Evolutionary conservation across 2,888 invertebrate species (phyloP).

Genomic region (Geophilus truncorum): DNA sequence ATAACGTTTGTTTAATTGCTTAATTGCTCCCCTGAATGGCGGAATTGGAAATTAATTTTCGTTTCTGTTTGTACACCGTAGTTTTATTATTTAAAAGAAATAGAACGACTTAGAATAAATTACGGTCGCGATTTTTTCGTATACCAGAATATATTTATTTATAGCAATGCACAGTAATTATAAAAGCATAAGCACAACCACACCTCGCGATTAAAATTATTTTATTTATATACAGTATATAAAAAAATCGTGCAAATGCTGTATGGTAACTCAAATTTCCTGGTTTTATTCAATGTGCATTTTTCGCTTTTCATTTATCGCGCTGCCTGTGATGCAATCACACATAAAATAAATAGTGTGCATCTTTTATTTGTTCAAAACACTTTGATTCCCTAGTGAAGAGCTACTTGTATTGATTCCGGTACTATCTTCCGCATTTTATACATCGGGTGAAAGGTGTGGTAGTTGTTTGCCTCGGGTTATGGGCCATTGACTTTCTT

Average conservation of each 20-base stretch:
- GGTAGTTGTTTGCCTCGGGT: background rate
- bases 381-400: background rate
- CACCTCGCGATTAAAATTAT: background rate
- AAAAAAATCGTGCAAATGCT: too few relatives aligned
- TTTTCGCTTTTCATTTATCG: too few relatives aligned
- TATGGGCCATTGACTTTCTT: constrained; percentile 10
- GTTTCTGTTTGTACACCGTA: background rate
- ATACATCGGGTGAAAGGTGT: background rate
- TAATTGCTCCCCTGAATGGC: background rate
- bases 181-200: background rate
- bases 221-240: background rate
- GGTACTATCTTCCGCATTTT: background rate
- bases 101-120: background rate
- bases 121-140: background rate
- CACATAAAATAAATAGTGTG: too few relatives aligned
- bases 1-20: background rate
- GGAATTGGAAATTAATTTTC: too few relatives aligned
- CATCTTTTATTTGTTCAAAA: background rate
- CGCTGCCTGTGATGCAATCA: too few relatives aligned
- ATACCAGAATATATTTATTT: background rate
- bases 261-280: too few relatives aligned
- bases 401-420: constrained; percentile 5
- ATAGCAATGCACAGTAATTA: background rate
- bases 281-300: too few relatives aligned
- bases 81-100: background rate